Base-by-base conservation (phyloP, 2,888 invertebrate species). In the Phengaris alcon region DNA sequence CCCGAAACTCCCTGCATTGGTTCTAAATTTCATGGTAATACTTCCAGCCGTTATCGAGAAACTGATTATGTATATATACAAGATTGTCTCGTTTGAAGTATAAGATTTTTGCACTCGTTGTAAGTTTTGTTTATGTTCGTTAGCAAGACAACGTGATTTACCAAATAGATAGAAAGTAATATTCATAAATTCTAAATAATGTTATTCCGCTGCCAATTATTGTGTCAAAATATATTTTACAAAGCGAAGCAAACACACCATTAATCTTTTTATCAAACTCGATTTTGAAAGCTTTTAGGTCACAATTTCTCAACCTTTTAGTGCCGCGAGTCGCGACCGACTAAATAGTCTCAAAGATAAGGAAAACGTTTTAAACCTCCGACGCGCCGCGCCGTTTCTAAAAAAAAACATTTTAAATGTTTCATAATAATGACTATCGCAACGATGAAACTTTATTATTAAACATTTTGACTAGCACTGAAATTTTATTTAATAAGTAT, bases 241-340 rank as follows among this genome's bases (percentile, higher is more conserved):
- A 59, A 22, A 59, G 59, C 64, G 13, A 64, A 64, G 35, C 64
- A 35, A 35, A 35, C 35, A 64, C 35, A 44, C 35, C 35, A 64
- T 64, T 64, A 35, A 64, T 64, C 64, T 13, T 64, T 64, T 64
- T 64, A 64, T 64, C 12, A 64, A 64, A 64, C 64, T 64, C 12
- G 44, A 64, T 64, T 64, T 64, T 44, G 64, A 64, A 64, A 64
- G 64, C 64, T 64, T 64, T 64, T 64, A 64, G 64, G 64, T 64
- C 64, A 64, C 64, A 64, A 64, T 64, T 64, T 64, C 64, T 64
- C 64, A 64, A 64, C 64, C 64, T 64, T 64, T 64, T 64, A 64
- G 64, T 64, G 44, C 64, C 64, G 22, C 64, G 64, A 64, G 64
- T 64, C 64, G 64, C 64, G 64, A 44, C 64, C 64, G 64, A 64